These are phyloP conservation scores for Ptilonorhynchus violaceus DNA, from an alignment of 2,113 vertebrate genomes.

Conservation along the genomic window DNA sequence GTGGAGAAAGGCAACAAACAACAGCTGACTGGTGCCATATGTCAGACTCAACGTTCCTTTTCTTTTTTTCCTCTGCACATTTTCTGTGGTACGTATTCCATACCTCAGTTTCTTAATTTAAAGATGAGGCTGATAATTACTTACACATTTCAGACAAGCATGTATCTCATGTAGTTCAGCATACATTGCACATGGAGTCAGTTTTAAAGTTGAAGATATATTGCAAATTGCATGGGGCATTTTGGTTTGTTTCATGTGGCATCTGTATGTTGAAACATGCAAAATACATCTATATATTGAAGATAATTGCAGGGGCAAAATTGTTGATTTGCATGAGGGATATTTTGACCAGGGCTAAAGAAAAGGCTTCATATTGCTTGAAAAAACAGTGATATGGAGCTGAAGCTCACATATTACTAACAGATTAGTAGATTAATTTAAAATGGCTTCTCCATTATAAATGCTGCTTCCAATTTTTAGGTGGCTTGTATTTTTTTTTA, in stretches of 20 bases:
- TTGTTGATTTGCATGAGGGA: not conserved
- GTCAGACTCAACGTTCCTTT: not conserved
- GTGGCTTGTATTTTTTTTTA: slow-evolving; percentile 66
- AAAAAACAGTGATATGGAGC: not conserved
- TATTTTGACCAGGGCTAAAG: not conserved
- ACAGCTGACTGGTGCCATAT: not conserved
- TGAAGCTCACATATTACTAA: not conserved
- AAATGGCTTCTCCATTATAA: slow-evolving; percentile 50
- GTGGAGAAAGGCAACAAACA: not conserved
- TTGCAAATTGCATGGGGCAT: not conserved
- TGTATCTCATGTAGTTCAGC: not conserved
- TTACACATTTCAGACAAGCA: not conserved
- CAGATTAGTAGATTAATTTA: not conserved
- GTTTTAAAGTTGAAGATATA: not conserved
- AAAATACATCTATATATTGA: not conserved
- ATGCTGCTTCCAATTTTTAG: slow-evolving; percentile 61
- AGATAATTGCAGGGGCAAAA: not conserved
- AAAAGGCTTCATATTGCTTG: not conserved
- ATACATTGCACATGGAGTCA: not conserved
- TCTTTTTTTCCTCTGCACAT: not conserved
- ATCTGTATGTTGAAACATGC: not conserved
- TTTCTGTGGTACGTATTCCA: not conserved
- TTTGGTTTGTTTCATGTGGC: not conserved
- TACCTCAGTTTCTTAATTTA: not conserved
- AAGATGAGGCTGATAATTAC: not conserved